phyloP scores from a whole-genome alignment of 2,888 invertebrate genomes.

The Mellilla xanthometata region DNA sequence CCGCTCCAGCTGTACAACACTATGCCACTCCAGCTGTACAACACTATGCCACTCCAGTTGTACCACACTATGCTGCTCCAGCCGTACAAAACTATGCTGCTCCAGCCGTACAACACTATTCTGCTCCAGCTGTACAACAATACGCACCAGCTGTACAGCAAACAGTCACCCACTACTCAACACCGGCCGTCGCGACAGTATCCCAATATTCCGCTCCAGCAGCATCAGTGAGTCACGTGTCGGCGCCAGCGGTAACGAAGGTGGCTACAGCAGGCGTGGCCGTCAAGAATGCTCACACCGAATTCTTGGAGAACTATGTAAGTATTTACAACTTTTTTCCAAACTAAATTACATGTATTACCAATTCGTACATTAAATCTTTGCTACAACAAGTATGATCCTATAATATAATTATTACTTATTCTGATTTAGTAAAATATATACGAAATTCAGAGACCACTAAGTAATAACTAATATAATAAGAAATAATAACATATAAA shows the following conservation, averaged over 20 bases:
- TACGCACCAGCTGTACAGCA: constrained; percentile 36
- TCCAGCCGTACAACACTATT: constrained; percentile 36
- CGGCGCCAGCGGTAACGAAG: constrained; percentile 36
- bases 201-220: constrained; percentile 50
- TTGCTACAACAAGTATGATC: too few species aligned
- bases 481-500: too few species aligned
- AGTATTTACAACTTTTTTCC: constrained; percentile 47
- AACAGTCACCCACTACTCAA: constrained; percentile 36
- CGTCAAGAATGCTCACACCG: constrained; percentile 81
- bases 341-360: too few species aligned
- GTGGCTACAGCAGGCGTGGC: constrained; percentile 38
- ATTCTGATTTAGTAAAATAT: too few species aligned
- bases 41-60: constrained; percentile 36
- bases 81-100: constrained; percentile 47
- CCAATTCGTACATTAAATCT: too few species aligned
- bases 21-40: constrained; percentile 41
- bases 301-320: constrained; percentile 85
- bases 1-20: constrained; percentile 46
- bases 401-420: too few species aligned
- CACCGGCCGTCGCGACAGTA: constrained; percentile 36
- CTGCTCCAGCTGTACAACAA: constrained; percentile 37
- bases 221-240: constrained; percentile 34
- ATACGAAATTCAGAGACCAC: too few species aligned
- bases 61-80: constrained; percentile 48
- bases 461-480: too few species aligned